Evolutionary conservation across 2,888 invertebrate species (phyloP).

Genomic region (Lamproptera curius): DNA sequence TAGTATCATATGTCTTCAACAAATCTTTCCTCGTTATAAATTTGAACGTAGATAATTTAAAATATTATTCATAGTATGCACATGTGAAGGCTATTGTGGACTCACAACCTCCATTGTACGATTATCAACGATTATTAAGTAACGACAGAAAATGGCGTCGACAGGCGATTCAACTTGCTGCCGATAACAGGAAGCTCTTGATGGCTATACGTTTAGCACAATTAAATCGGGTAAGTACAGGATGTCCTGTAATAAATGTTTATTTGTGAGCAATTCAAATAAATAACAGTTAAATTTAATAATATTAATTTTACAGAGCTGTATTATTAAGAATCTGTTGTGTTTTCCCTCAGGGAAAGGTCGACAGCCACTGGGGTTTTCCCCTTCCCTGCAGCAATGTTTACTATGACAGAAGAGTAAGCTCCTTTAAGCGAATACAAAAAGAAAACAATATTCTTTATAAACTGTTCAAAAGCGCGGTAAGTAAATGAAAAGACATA

Average conservation of each 20-base stretch:
- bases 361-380: conserved; percentile 48
- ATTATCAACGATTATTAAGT: conserved; percentile 17
- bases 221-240: conserved; percentile 36
- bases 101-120: conserved; percentile 35
- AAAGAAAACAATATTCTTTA: conserved; percentile 41
- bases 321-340: no score
- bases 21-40: no score
- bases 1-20: no score
- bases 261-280: no score
- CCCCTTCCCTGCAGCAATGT: conserved; percentile 25
- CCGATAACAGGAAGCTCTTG: conserved; percentile 40
- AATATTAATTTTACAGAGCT: no score
- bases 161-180: conserved; percentile 16
- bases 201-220: conserved; percentile 37
- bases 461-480: conserved; percentile 35
- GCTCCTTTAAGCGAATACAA: conserved; percentile 30
- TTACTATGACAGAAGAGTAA: conserved; percentile 35
- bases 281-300: no score
- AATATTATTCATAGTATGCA: conserved; percentile 29
- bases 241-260: no score
- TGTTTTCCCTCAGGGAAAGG: no score
- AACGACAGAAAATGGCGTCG: conserved; percentile 27
- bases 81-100: conserved; percentile 42
- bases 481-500: no score
- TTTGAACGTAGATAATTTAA: no score